Percentiles rank a stretch among this genome's conserved stretches.
phyloP scores from a whole-genome alignment of 2,113 vertebrate species.

The Zeus faber region DNA sequence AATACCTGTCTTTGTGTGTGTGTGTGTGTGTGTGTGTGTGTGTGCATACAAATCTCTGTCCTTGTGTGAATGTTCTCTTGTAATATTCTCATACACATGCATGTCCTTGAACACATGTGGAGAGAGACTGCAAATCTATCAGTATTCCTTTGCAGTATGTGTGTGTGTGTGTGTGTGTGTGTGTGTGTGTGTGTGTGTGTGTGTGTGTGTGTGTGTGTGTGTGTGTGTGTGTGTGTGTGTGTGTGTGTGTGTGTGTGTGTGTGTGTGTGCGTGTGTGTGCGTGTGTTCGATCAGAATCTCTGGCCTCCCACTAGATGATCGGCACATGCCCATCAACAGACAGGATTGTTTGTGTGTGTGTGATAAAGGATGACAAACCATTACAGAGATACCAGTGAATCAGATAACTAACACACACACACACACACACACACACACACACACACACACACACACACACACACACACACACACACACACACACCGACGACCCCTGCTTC shows the following conservation, averaged over 20 bases:
- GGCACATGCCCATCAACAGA: constrained; percentile 24
- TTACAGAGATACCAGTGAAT: constrained; percentile 16
- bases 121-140: too few relatives aligned
- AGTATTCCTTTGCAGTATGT: too few relatives aligned
- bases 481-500: neutral
- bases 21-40: constrained; percentile 10
- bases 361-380: too few relatives aligned
- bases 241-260: too few relatives aligned
- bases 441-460: neutral
- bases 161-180: too few relatives aligned
- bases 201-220: too few relatives aligned
- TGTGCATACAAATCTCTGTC: constrained; percentile 12
- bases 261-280: constrained; percentile 1
- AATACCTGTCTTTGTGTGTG: too few relatives aligned
- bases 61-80: too few relatives aligned
- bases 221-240: too few relatives aligned
- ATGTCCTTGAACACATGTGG: too few relatives aligned
- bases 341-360: too few relatives aligned
- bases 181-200: too few relatives aligned
- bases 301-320: constrained; percentile 26
- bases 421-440: constrained; percentile 3
- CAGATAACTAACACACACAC: constrained; percentile 4
- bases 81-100: neutral
- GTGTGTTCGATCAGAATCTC: constrained; percentile 24
- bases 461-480: constrained; percentile 2